phyloP scores from a whole-genome alignment of 2,113 vertebrate species.

The Cinclus cinclus region DNA sequence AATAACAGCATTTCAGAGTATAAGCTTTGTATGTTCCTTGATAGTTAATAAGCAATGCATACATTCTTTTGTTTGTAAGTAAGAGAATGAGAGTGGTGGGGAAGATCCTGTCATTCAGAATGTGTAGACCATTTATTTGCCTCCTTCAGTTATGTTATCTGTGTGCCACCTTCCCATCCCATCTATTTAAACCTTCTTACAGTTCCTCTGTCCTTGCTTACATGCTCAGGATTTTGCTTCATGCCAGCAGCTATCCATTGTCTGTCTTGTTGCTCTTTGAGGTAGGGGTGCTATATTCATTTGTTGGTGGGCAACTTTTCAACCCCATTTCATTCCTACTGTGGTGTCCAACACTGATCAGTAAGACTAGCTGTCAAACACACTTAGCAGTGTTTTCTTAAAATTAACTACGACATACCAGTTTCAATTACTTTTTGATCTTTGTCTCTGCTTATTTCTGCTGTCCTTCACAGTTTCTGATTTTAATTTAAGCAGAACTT shows the following conservation, averaged over 20 bases:
- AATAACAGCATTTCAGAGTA: background rate
- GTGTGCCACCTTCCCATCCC: background rate
- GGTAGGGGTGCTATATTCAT: background rate
- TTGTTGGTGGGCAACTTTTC: background rate
- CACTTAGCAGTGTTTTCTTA: background rate
- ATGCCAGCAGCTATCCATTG: background rate
- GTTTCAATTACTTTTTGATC: background rate
- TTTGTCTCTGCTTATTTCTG: background rate
- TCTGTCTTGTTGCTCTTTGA: background rate
- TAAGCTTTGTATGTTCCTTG: background rate
- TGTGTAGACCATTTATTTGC: background rate
- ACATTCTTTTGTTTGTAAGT: fast-evolving
- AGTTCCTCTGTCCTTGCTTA: background rate
- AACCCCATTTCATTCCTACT: background rate
- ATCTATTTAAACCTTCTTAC: background rate
- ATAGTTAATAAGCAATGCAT: background rate
- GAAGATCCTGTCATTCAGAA: background rate
- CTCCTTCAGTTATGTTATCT: background rate
- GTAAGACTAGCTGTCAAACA: background rate
- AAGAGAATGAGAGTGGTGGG: background rate
- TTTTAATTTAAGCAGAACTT: background rate
- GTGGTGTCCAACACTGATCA: background rate
- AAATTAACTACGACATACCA: background rate
- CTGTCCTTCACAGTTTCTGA: background rate
- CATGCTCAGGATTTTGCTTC: background rate